These are phyloP conservation scores for Ctenomys sociabilis DNA, from an alignment of 2,113 vertebrate species.

Conservation along the genomic window DNA sequence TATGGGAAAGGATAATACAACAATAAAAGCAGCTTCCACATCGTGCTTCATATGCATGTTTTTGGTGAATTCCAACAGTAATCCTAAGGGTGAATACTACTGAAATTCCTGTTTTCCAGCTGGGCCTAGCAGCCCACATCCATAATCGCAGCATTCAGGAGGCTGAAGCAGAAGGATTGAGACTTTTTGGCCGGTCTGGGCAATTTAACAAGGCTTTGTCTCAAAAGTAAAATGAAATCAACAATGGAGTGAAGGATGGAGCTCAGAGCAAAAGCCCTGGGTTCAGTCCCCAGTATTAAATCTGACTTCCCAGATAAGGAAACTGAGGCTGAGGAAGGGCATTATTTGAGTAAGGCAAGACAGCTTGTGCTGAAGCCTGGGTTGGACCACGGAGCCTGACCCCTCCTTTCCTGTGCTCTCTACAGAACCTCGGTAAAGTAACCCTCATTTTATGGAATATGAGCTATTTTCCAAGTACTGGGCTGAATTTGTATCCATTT, in stretches of 20 bases:
- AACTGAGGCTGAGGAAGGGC: background rate
- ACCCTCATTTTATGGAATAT: conserved; percentile 21
- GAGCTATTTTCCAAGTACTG: conserved; percentile 55
- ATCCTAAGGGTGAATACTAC: background rate
- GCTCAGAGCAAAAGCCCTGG: background rate
- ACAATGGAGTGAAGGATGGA: background rate
- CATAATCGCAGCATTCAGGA: background rate
- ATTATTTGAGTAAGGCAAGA: background rate
- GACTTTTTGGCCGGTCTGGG: background rate
- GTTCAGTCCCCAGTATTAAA: background rate
- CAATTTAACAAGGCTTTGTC: background rate
- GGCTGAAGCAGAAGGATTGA: background rate
- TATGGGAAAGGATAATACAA: fast-evolving
- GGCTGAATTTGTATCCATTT: conserved; percentile 57
- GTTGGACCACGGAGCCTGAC: background rate
- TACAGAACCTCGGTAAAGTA: conserved; percentile 48
- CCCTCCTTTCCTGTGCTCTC: background rate
- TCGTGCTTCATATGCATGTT: fast-evolving
- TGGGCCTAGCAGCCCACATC: background rate
- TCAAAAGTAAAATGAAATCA: background rate
- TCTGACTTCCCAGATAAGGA: background rate
- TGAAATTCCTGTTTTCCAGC: background rate
- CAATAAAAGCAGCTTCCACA: fast-evolving
- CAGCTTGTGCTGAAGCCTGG: background rate
- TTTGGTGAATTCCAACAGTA: background rate